phyloP scores from a whole-genome alignment of 2,797 vertebrate species.

The Gallinago solitaria region DNA sequence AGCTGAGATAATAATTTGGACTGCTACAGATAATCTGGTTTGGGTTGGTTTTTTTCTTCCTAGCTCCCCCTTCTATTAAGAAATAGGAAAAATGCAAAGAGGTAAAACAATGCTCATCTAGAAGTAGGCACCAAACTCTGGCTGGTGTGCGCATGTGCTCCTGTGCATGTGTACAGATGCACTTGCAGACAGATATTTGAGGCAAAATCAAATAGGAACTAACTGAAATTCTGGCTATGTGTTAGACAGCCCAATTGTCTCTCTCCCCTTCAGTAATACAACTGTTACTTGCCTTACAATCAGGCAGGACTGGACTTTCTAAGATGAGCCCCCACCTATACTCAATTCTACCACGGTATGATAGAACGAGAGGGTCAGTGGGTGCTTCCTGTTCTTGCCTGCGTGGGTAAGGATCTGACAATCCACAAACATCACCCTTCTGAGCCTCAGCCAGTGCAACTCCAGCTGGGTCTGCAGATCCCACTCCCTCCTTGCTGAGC shows the following conservation, averaged over 20 bases:
- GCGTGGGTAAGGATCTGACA: fast-evolving
- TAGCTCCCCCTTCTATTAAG: background rate
- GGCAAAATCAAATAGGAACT: background rate
- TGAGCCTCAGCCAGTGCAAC: background rate
- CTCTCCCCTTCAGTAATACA: background rate
- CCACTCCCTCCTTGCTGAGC: background rate
- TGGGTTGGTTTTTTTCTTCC: too few species aligned
- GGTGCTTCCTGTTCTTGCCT: background rate
- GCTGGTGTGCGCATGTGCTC: fast-evolving
- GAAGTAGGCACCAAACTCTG: background rate
- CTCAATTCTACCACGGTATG: background rate
- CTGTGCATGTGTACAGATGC: background rate
- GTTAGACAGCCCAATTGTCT: fast-evolving
- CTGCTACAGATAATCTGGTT: background rate
- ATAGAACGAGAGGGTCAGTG: background rate
- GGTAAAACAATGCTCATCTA: background rate
- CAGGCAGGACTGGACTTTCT: background rate
- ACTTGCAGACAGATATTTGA: background rate
- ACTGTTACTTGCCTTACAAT: background rate
- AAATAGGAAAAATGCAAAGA: background rate
- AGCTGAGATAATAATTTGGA: background rate
- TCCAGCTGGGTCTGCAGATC: background rate
- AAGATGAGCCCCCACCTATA: background rate
- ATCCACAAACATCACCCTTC: background rate
- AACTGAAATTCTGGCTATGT: background rate